These are phyloP conservation scores for Taenaris catops DNA, from an alignment of 2,888 invertebrate genomes.

Conservation along the genomic window DNA sequence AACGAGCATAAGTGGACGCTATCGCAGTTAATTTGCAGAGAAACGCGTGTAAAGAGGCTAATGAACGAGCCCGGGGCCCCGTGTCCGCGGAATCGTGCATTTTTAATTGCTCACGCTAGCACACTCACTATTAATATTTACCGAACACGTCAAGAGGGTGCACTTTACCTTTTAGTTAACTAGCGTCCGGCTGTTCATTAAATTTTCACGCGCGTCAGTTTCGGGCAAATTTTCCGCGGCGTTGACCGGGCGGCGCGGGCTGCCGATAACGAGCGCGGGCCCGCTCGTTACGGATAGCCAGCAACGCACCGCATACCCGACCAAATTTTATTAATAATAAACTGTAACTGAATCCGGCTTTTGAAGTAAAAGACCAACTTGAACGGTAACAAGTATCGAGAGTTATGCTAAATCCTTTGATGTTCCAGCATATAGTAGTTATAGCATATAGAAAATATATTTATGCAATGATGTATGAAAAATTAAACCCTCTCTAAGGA, in stretches of 20 bases:
- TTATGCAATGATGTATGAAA: conserved; percentile 14
- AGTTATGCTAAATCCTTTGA: conserved; percentile 76
- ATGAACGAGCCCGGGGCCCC: conserved; percentile 49
- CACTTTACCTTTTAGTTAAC: conserved; percentile 81
- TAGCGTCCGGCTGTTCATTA: conserved; percentile 80
- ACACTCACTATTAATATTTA: conserved; percentile 79
- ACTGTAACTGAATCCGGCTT: conserved; percentile 74
- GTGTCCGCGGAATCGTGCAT: conserved; percentile 76
- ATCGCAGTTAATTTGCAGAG: conserved; percentile 40
- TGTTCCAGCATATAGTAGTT: conserved; percentile 51
- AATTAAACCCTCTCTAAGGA: conserved; percentile 3
- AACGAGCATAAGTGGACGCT: conserved; percentile 22
- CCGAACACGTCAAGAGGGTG: conserved; percentile 80
- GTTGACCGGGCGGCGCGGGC: conserved; percentile 65
- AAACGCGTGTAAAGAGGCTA: conserved; percentile 54
- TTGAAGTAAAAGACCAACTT: conserved; percentile 71
- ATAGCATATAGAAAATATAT: conserved; percentile 23
- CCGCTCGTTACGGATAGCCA: conserved; percentile 55
- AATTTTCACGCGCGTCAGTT: conserved; percentile 81
- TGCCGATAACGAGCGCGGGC: conserved; percentile 44
- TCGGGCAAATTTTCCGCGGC: conserved; percentile 78
- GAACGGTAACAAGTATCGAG: conserved; percentile 73
- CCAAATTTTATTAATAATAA: conserved; percentile 79
- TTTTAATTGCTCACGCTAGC: conserved; percentile 76
- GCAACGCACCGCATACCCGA: conserved; percentile 33